Conservation (phyloP, 2,113 vertebrate species). For the Rhinichthys klamathensis region DNA sequence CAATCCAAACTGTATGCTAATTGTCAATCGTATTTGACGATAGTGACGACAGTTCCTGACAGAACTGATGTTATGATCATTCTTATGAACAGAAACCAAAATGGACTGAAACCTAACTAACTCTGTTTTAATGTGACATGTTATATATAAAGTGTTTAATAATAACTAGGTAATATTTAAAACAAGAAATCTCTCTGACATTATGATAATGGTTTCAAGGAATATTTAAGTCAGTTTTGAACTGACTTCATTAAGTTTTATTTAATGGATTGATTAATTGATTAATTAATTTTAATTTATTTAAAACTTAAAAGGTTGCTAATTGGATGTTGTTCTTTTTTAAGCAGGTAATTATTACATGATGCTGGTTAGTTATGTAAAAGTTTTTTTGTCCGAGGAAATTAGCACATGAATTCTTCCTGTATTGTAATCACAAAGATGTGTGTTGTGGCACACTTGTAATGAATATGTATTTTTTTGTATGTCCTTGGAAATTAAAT, state of each 20-base stretch:
- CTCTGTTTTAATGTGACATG: neutral
- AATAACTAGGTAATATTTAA: neutral
- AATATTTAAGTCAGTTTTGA: neutral
- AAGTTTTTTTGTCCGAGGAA: neutral
- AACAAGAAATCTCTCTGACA: neutral
- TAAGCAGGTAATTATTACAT: neutral
- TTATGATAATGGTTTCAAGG: neutral
- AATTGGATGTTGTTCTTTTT: neutral
- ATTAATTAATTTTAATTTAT: neutral
- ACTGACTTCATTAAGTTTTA: neutral
- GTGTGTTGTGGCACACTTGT: neutral
- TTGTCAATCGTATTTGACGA: too few relatives aligned
- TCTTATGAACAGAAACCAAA: neutral
- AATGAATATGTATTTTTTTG: neutral
- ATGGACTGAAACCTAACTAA: neutral
- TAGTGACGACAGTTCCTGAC: too few relatives aligned
- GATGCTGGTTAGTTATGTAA: neutral
- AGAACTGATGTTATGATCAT: neutral
- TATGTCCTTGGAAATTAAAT: conserved; percentile 18
- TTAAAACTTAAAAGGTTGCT: neutral
- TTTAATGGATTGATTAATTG: too few relatives aligned
- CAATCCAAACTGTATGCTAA: too few relatives aligned
- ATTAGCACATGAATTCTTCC: too few relatives aligned
- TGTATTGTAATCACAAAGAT: neutral
- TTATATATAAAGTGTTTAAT: neutral